Evolutionary conservation across 2,113 vertebrate genomes (phyloP), one percentile per base, ranked within the genome.

Genomic region (Colistium nudipinnis): DNA sequence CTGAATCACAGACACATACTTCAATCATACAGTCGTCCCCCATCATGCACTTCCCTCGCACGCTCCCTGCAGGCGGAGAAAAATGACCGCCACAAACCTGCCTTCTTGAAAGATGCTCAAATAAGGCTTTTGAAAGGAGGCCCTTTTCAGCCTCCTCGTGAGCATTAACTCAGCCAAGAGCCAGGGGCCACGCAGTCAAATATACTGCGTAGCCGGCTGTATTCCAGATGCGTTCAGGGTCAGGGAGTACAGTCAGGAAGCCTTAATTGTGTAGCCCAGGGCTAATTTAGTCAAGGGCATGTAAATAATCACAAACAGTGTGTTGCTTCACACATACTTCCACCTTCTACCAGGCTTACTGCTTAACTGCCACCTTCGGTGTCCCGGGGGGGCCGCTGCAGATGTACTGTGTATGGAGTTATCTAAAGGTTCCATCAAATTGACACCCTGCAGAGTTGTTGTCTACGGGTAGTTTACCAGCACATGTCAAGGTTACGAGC

Each of bases 21-120:
- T 86, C 71, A 84, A 78, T 80, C 82, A 64, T 62, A 61, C 62
- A 60, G 51, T 52, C 33, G 49, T n/a, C 63, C 59, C 45, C 31
- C 48, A 22, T 84, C 79, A 74, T n/a, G 39, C 45, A 56, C 48
- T 38, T 61, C 44, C 22, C 64, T 62, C 73, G 56, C 55, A 70
- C 41, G 11, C 68, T 57, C 41, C 36, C 61, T 56, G 70, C 52
- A 80, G 73, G 27, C 61, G 35, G 30, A 72, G 78, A 82, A 62
- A 76, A 80, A 88, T 80, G 72, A 69, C 81, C 86, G 62, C 69
- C 82, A 78, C 87, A 89, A 87, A 88, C 41, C 87, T 83, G 84
- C 86, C 87, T 62, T 38, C 82, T 71, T 85, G 78, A 88, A 86
- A 81, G 78, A 87, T 85, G 82, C 74, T 87, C 66, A 70, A 70